A percentile compares a stretch with the other conserved stretches of the same genome.
Conservation (phyloP, 2,113 vertebrate species). For the Fulica atra region DNA sequence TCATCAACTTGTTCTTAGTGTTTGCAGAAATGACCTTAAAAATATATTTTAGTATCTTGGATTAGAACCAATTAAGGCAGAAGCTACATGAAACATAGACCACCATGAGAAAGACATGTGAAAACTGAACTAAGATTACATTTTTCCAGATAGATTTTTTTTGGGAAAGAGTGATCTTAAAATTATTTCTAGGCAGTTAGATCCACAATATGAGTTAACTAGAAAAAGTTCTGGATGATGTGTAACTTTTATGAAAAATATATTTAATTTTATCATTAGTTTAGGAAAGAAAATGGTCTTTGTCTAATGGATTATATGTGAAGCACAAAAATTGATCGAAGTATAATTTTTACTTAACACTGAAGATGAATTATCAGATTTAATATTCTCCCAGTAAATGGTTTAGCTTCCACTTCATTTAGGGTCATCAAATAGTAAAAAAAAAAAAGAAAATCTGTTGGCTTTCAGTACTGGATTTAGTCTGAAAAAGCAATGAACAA, state of each 20-base stretch:
- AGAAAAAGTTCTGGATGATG: not conserved
- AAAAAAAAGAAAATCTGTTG: not conserved
- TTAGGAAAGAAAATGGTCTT: not conserved
- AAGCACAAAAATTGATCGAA: not conserved
- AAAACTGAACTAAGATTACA: not conserved
- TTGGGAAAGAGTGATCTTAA: not conserved
- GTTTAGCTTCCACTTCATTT: not conserved
- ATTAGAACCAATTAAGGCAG: not conserved
- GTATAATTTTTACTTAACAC: not conserved
- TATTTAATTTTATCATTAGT: not conserved
- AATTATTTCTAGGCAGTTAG: not conserved
- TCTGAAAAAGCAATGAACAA: not conserved
- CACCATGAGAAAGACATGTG: not conserved
- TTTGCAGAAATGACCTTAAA: constrained; percentile 52
- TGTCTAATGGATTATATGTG: not conserved
- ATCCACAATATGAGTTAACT: not conserved
- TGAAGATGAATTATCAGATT: not conserved
- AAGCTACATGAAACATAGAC: not conserved
- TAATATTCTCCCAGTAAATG: not conserved
- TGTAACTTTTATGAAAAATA: not conserved
- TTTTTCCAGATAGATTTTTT: constrained; percentile 16
- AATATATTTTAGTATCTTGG: constrained; percentile 12
- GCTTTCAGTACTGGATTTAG: not conserved
- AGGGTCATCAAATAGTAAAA: not conserved
- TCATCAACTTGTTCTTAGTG: not conserved